Base-by-base conservation (phyloP, 2,797 vertebrate genomes). In the Centropyge bicolor region DNA sequence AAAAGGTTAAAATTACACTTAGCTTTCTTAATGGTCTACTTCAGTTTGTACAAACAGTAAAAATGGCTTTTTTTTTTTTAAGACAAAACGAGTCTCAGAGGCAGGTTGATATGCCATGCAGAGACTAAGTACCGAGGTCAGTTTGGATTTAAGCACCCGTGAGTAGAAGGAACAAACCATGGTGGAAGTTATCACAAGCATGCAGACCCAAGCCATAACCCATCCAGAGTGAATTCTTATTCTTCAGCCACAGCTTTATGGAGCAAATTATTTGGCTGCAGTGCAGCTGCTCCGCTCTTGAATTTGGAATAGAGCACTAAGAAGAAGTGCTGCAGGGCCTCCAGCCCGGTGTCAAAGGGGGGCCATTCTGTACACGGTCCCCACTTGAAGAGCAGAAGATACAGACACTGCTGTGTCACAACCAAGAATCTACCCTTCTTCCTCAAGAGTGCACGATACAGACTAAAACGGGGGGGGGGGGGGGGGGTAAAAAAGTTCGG, bases 81-180 rank as follows among this genome's bases (percentile, higher is more conserved):
- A 88, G 74, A 89, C 78, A 80, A 67, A 73, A 45, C 1, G 1
- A 51, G 83, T 86, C 79, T 89, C 70, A 3, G 70, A 69, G 78
- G 54, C 64, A 61, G 68, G 67, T 41, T 60, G 78, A 69, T 40
- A 2, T 35, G 66, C 79, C 65, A 12, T 49, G 64, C 81, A 64
- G 86, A 87, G 79, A 78, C 83, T 4, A 35, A 86, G 90, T 88
- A 92, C 90, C 86, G 84, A 92, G 89, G 91, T 94, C 57, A 70
- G 73, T 89, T 89, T 90, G 88, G 90, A 91, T 84, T 83, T 36
- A 81, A 93, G 92, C 92, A 93, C 92, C 93, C 57, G 70, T 86
- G 87, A 87, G 84, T 61, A 70, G 63, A 81, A 81, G 80, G 67
- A 81, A 79, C 60, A 55, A 85, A 88, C 72, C 41, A 57, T 71